A percentile compares a stretch with the other conserved stretches of the same genome.
phyloP scores from a whole-genome alignment of 2,797 vertebrate genomes.

The Sparidentex hasta region DNA sequence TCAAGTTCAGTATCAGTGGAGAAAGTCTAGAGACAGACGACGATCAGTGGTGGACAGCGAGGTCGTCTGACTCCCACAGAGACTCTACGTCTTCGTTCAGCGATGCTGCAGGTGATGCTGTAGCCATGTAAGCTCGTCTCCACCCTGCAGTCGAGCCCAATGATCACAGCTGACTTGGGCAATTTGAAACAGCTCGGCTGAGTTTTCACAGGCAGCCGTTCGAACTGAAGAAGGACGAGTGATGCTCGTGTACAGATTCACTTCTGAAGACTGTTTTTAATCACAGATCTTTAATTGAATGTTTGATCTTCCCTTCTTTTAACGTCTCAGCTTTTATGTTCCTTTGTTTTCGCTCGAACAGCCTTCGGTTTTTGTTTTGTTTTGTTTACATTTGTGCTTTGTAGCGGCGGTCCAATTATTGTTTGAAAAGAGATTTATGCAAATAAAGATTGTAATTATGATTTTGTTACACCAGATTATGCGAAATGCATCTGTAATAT shows the following conservation, averaged over 20 bases:
- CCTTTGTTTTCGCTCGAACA: neutral
- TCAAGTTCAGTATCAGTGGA: no score
- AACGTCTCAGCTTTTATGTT: constrained; percentile 7
- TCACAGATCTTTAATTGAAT: constrained; percentile 8
- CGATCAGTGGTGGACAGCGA: no score
- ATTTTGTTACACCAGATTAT: neutral
- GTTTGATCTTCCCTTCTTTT: neutral
- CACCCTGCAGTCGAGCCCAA: no score
- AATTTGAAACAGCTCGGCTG: no score
- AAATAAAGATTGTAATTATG: constrained; percentile 37
- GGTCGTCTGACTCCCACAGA: no score
- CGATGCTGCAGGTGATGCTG: no score
- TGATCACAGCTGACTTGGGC: no score
- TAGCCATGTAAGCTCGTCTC: no score
- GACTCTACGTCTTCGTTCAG: no score
- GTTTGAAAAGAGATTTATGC: constrained; percentile 9
- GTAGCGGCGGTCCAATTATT: constrained; percentile 10
- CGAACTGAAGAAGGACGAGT: neutral
- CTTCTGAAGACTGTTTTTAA: neutral
- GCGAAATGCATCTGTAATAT: neutral
- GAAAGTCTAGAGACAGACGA: no score
- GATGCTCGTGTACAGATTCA: neutral
- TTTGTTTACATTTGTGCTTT: constrained; percentile 8
- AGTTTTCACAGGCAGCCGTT: neutral
- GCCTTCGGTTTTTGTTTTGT: constrained; percentile 12